Conservation (phyloP, 1,140 invertebrate species). For the Drosophila suzukii region DNA sequence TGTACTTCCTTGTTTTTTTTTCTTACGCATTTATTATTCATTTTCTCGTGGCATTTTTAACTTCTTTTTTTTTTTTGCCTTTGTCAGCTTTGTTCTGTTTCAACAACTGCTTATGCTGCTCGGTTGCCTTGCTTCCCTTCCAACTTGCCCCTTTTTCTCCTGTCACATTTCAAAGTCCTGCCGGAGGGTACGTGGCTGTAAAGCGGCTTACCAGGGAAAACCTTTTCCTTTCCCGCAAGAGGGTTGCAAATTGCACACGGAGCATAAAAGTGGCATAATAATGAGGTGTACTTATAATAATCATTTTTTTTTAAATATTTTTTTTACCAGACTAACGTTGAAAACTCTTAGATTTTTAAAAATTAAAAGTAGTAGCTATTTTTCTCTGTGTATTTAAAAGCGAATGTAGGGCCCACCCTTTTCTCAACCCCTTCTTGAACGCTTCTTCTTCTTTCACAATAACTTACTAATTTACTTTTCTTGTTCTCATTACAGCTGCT, state of each 20-base stretch:
- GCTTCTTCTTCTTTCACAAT: neutral
- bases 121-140: conserved; percentile 8
- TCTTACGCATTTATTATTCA: conserved; percentile 63
- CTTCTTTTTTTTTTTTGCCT: conserved; percentile 11
- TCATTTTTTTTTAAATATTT: neutral
- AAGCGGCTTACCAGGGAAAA: conserved; percentile 42
- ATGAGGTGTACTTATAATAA: neutral
- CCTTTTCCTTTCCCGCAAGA: conserved; percentile 13
- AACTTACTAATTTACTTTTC: conserved; percentile 29
- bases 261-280: neutral
- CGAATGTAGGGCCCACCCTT: conserved; percentile 7
- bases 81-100: conserved; percentile 49
- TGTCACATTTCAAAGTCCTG: conserved; percentile 47
- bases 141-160: conserved; percentile 17
- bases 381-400: conserved; percentile 6
- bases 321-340: neutral
- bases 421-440: neutral
- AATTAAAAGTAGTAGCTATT: neutral
- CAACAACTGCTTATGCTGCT: conserved; percentile 51
- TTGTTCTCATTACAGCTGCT: conserved; percentile 87
- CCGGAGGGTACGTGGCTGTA: conserved; percentile 24
- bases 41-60: conserved; percentile 58
- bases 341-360: neutral
- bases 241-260: conserved; percentile 30
- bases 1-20: conserved; percentile 5